Evolutionary conservation across 2,113 vertebrate genomes (phyloP).

Genomic region (Glareola pratincola): DNA sequence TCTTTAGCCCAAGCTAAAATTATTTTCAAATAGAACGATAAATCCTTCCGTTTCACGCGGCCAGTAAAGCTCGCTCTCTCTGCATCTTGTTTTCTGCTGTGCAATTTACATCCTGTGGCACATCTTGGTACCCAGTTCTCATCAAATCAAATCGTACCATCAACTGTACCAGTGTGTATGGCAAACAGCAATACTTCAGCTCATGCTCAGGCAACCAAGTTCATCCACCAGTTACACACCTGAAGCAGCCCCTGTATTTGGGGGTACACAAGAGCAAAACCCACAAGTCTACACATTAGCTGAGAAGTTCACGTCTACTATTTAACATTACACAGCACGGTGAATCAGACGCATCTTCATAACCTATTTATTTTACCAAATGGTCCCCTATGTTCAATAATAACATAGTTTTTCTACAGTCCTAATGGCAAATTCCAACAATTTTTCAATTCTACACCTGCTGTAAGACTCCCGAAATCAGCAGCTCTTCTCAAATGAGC

Average conservation of each 20-base stretch:
- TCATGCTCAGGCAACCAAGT: background rate
- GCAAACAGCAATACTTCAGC: background rate
- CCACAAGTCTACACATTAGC: fast-evolving
- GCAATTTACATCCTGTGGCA: background rate
- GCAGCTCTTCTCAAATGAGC: background rate
- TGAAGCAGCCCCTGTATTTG: background rate
- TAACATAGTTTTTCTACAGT: background rate
- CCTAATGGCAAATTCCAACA: background rate
- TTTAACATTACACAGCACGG: background rate
- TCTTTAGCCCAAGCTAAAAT: background rate
- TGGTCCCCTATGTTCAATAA: background rate
- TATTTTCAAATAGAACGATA: background rate
- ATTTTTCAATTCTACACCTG: background rate
- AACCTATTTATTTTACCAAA: background rate
- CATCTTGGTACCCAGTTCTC: background rate
- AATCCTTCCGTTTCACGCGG: background rate
- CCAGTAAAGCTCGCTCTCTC: background rate
- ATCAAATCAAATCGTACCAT: background rate
- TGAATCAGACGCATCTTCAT: background rate
- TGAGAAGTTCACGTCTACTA: background rate
- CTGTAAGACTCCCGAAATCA: background rate
- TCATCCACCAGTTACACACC: background rate
- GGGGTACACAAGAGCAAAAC: background rate
- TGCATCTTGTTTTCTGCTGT: background rate
- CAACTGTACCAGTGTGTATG: no score